These are phyloP conservation scores for Octomys mimax DNA, from an alignment of 2,797 vertebrate genomes.

Conservation along the genomic window DNA sequence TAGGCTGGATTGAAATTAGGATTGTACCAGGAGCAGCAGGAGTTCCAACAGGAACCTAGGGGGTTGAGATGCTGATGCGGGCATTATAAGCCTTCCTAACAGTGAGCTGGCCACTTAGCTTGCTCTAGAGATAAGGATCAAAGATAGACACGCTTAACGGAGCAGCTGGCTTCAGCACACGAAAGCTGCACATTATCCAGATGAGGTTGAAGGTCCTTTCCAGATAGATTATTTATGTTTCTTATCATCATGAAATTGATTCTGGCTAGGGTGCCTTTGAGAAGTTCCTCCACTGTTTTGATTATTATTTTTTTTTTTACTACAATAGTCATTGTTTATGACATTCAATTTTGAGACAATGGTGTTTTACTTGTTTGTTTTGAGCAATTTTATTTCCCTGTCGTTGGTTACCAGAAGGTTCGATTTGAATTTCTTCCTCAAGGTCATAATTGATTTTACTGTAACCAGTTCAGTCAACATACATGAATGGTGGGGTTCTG, in stretches of 20 bases:
- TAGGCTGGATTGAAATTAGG: background rate
- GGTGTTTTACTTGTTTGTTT: constrained; percentile 22
- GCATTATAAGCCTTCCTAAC: constrained; percentile 12
- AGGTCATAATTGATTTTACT: background rate
- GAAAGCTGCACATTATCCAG: constrained; percentile 48
- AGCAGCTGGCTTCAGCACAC: background rate
- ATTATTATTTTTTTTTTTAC: constrained; percentile 13
- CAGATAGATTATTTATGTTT: constrained; percentile 42
- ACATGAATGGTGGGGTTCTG: background rate
- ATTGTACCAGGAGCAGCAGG: background rate
- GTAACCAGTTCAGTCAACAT: background rate
- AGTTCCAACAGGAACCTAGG: background rate
- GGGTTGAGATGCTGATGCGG: background rate
- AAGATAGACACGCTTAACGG: background rate
- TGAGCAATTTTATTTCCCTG: constrained; percentile 44
- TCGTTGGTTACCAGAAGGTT: background rate
- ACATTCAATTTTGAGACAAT: constrained; percentile 22
- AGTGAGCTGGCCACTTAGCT: background rate
- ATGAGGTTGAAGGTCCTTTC: background rate
- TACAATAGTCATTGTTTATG: background rate
- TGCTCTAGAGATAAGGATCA: background rate
- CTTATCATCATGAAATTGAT: background rate
- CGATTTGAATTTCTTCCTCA: constrained; percentile 26
- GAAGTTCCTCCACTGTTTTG: background rate
- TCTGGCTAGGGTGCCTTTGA: background rate